phyloP scores from a whole-genome alignment of 2,113 vertebrate species.

The Mungos mungo region DNA sequence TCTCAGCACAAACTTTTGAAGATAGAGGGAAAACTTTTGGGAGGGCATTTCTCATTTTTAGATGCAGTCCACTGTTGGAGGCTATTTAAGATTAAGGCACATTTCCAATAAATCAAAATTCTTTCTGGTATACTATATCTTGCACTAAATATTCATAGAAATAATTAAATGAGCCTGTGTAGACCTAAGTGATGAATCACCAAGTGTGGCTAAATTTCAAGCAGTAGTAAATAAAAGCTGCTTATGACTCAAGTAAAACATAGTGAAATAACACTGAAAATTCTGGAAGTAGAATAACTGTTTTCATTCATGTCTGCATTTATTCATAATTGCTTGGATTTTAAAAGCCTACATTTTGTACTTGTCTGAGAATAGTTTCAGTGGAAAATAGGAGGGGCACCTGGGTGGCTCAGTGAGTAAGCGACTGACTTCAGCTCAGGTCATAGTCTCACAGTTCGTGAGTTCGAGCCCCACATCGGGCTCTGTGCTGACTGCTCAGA shows the following conservation, averaged over 20 bases:
- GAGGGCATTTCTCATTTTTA: neutral
- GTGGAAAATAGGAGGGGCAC: neutral
- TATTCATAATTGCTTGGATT: slow-evolving; percentile 22
- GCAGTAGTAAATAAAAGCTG: neutral
- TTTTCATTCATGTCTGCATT: neutral
- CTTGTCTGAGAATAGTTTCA: neutral
- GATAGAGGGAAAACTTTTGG: neutral
- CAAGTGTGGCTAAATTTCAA: neutral
- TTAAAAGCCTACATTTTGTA: neutral
- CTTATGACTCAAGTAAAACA: neutral
- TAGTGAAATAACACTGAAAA: neutral
- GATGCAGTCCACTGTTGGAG: neutral
- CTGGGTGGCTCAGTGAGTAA: too few relatives aligned
- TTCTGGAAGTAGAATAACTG: neutral
- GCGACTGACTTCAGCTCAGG: too few relatives aligned
- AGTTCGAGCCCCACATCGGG: too few relatives aligned
- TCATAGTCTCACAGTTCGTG: too few relatives aligned
- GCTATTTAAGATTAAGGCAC: neutral
- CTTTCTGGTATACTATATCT: neutral
- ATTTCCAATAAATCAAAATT: neutral
- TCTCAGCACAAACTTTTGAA: neutral
- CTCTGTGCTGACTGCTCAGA: too few relatives aligned
- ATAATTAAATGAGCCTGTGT: neutral
- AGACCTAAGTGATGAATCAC: neutral
- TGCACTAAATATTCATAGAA: neutral